Conservation (phyloP, 2,797 vertebrate genomes). For the Channa striata region DNA sequence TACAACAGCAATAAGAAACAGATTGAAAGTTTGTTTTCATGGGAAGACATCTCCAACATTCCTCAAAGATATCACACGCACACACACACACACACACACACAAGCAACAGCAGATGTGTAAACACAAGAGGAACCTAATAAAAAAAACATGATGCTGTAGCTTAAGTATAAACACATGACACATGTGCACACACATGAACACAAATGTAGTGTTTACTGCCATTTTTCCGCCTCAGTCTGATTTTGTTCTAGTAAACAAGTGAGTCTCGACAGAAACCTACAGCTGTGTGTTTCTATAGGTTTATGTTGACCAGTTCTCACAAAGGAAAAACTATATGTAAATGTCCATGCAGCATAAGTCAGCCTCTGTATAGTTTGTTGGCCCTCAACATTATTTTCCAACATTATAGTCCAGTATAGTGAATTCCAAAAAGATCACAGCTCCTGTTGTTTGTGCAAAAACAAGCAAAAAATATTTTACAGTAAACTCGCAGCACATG, state of each 20-base stretch:
- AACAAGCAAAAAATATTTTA: background rate
- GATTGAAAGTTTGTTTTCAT: conserved; percentile 68
- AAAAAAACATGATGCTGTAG: conserved; percentile 47
- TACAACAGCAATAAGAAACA: conserved; percentile 73
- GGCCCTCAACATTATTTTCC: no score
- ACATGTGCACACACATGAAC: conserved; percentile 26
- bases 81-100: conserved; percentile 16
- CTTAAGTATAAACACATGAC: conserved; percentile 51
- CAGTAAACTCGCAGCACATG: background rate
- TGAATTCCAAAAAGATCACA: background rate
- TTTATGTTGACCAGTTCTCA: background rate
- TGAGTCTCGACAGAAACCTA: background rate
- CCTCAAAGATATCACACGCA: conserved; percentile 46
- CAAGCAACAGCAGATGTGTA: conserved; percentile 48
- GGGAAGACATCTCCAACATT: conserved; percentile 69
- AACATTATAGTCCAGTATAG: no score
- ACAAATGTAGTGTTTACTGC: conserved; percentile 15
- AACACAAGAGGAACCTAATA: conserved; percentile 62
- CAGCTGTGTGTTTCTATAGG: conserved; percentile 6
- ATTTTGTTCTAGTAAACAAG: conserved; percentile 27
- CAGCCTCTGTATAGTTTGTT: no score
- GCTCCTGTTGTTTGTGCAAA: background rate
- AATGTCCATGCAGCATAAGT: background rate
- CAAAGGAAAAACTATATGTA: background rate
- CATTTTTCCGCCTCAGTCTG: conserved; percentile 4